Conservation (phyloP, 2,888 invertebrate species). For the Ormyrus pomaceus region DNA sequence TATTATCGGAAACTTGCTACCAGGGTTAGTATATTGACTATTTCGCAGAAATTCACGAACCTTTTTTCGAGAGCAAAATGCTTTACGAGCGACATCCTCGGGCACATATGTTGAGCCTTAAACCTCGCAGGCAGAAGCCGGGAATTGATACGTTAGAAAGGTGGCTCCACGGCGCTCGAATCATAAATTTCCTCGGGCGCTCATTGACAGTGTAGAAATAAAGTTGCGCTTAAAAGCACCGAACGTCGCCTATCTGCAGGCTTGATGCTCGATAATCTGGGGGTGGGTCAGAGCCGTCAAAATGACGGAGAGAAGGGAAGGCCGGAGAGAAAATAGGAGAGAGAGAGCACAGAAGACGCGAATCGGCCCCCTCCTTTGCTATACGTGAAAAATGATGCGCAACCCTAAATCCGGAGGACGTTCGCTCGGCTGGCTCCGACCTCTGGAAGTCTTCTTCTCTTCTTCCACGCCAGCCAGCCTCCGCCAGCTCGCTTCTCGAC, state of each 20-base stretch:
- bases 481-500: background rate
- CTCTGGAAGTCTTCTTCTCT: background rate
- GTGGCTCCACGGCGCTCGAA: background rate
- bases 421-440: background rate
- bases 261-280: background rate
- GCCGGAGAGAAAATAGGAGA: background rate
- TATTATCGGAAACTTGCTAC: too few relatives aligned
- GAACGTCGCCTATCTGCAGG: background rate
- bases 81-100: too few relatives aligned
- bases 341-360: background rate
- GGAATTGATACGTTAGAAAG: background rate
- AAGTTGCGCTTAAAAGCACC: background rate
- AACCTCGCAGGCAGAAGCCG: background rate
- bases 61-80: too few relatives aligned
- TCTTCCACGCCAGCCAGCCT: background rate
- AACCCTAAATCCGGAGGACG: constrained; percentile 1
- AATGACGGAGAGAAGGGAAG: background rate
- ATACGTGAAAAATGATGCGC: constrained; percentile 30
- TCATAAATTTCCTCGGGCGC: background rate
- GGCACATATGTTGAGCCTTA: too few relatives aligned
- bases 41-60: too few relatives aligned
- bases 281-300: background rate
- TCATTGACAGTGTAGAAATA: constrained; percentile 6
- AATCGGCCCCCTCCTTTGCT: background rate
- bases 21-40: too few relatives aligned